Percentiles rank a stretch among this genome's conserved stretches.
Evolutionary conservation across 2,888 invertebrate species (phyloP).

Genomic region (Thymelicus lineola): DNA sequence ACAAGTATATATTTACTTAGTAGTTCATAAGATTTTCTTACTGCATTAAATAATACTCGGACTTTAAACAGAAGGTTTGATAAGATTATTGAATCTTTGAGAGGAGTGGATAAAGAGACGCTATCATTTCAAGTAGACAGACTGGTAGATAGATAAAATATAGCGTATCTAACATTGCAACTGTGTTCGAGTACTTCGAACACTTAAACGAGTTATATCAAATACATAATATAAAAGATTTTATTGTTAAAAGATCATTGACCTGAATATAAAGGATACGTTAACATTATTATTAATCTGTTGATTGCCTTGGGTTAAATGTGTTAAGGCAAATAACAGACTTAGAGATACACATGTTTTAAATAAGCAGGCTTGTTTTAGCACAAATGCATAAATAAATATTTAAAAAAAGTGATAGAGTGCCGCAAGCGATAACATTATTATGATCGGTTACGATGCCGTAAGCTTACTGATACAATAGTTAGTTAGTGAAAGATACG

Average conservation of each 20-base stretch:
- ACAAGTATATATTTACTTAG: too few relatives aligned
- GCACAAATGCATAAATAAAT: too few relatives aligned
- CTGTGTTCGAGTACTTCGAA: neutral
- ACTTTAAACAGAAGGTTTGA: neutral
- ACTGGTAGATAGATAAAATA: neutral
- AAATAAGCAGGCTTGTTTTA: too few relatives aligned
- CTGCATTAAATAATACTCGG: neutral
- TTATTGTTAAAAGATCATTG: conserved; percentile 10
- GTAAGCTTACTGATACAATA: too few relatives aligned
- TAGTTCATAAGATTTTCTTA: neutral
- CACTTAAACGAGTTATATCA: neutral
- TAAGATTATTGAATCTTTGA: neutral
- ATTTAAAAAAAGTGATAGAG: too few relatives aligned
- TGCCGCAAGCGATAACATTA: too few relatives aligned
- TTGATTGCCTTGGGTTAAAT: conserved; percentile 1
- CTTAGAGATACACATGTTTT: too few relatives aligned
- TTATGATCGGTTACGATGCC: too few relatives aligned
- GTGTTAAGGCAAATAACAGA: neutral
- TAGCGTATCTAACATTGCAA: neutral
- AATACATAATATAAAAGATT: conserved; percentile 1
- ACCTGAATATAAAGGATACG: conserved; percentile 6
- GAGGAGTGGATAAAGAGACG: conserved; percentile 4
- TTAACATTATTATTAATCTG: conserved; percentile 1
- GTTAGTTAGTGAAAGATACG: too few relatives aligned
- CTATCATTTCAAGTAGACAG: neutral